A percentile compares a stretch with the other conserved stretches of the same genome.
Evolutionary conservation across 2,888 invertebrate species (phyloP).

Genomic region (Nymphalis c-album): DNA sequence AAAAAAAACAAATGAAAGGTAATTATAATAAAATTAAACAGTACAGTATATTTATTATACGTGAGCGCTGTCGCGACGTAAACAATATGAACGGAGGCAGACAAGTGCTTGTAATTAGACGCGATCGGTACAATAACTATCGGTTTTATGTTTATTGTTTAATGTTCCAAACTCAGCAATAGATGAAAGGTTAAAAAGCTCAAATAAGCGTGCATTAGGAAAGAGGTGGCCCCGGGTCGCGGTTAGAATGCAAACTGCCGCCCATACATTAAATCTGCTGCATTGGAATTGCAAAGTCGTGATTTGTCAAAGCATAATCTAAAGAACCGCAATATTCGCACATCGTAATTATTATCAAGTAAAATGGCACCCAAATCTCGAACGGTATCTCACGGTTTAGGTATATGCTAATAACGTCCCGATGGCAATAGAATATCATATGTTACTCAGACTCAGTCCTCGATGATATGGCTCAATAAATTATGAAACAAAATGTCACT

Average conservation of each 20-base stretch:
- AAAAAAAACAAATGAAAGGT: not conserved
- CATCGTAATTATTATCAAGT: slow-evolving; percentile 81
- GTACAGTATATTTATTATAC: slow-evolving; percentile 10
- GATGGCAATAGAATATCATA: slow-evolving; percentile 26
- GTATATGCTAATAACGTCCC: slow-evolving; percentile 42
- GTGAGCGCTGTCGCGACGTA: slow-evolving; percentile 20
- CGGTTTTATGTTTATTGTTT: slow-evolving; percentile 75
- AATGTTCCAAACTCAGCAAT: slow-evolving; percentile 72
- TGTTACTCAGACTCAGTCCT: not conserved
- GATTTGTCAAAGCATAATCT: slow-evolving; percentile 82
- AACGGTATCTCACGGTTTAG: slow-evolving; percentile 58
- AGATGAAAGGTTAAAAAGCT: slow-evolving; percentile 82
- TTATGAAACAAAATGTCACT: slow-evolving; percentile 8
- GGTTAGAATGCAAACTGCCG: slow-evolving; percentile 81
- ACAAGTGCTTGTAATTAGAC: slow-evolving; percentile 49
- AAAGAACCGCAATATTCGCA: slow-evolving; percentile 80
- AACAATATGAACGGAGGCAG: slow-evolving; percentile 29
- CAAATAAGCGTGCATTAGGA: slow-evolving; percentile 82
- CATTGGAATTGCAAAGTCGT: slow-evolving; percentile 82
- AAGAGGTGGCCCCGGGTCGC: slow-evolving; percentile 81
- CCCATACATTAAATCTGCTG: slow-evolving; percentile 81
- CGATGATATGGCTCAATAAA: slow-evolving; percentile 1
- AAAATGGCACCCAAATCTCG: slow-evolving; percentile 77
- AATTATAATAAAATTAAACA: slow-evolving; percentile 15
- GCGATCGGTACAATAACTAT: slow-evolving; percentile 66